These are phyloP conservation scores for Bedellia somnulentella DNA, from an alignment of 2,888 invertebrate species.

Conservation along the genomic window DNA sequence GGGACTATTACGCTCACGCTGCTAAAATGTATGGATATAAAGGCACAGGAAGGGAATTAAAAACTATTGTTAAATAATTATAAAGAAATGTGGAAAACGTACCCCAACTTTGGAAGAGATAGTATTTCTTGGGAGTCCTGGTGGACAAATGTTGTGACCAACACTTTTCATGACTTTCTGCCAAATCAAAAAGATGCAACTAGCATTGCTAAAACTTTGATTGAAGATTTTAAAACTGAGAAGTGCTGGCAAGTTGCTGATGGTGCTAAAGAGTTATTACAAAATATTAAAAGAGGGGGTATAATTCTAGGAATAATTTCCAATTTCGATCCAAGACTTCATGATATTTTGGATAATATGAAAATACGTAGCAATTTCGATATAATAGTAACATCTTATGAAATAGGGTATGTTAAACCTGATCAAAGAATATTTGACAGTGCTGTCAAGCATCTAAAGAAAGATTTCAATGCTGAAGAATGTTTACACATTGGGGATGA, in stretches of 20 bases:
- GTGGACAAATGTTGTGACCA: slow-evolving; percentile 75
- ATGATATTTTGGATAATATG: slow-evolving; percentile 66
- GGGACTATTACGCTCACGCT: slow-evolving; percentile 72
- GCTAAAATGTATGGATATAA: slow-evolving; percentile 70
- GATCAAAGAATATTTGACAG: slow-evolving; percentile 68
- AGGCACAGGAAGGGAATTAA: slow-evolving; percentile 51
- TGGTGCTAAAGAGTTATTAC: slow-evolving; percentile 67
- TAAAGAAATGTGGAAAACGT: slow-evolving; percentile 62
- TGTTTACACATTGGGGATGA: slow-evolving; percentile 86
- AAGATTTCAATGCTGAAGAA: slow-evolving; percentile 53
- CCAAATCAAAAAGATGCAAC: slow-evolving; percentile 19
- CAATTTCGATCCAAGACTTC: slow-evolving; percentile 84
- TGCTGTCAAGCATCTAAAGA: slow-evolving; percentile 54
- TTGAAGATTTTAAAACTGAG: slow-evolving; percentile 70
- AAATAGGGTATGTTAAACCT: slow-evolving; percentile 75
- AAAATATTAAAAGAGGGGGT: slow-evolving; percentile 49
- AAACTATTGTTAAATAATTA: slow-evolving; percentile 70
- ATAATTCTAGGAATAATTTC: slow-evolving; percentile 76
- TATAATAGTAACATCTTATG: slow-evolving; percentile 80
- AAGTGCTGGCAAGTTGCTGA: slow-evolving; percentile 72
- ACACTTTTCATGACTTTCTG: slow-evolving; percentile 64
- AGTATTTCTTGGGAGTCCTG: slow-evolving; percentile 77
- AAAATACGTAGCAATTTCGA: slow-evolving; percentile 72
- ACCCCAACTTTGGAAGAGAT: slow-evolving; percentile 80
- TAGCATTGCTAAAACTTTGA: slow-evolving; percentile 60